A percentile compares a stretch with the other conserved stretches of the same genome.
Conservation (phyloP, 2,797 vertebrate species). For the Acanthurus tractus region DNA sequence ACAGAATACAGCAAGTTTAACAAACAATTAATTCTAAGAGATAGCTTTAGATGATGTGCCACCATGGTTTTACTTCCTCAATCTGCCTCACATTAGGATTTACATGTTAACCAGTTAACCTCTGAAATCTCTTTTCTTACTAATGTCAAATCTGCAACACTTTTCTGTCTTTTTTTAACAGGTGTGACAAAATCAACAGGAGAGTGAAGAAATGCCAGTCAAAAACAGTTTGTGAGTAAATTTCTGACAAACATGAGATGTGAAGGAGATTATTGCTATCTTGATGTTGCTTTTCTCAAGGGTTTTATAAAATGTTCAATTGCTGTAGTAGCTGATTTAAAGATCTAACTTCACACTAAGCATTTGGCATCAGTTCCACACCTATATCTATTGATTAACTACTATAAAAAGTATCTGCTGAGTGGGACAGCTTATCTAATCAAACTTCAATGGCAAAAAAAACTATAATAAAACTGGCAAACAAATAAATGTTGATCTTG, state of each 20-base stretch:
- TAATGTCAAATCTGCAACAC: too few relatives aligned
- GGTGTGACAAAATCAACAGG: not conserved
- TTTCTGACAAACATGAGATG: not conserved
- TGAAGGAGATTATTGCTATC: too few relatives aligned
- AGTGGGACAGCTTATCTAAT: not conserved
- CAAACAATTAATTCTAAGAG: not conserved
- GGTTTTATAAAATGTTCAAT: too few relatives aligned
- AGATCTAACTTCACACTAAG: not conserved
- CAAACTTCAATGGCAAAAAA: not conserved
- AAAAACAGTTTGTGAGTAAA: not conserved
- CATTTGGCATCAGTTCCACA: not conserved
- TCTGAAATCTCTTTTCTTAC: too few relatives aligned
- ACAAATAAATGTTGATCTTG: not conserved
- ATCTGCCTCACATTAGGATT: too few relatives aligned
- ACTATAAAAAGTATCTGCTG: not conserved
- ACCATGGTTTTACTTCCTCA: too few relatives aligned
- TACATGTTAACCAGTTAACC: too few relatives aligned
- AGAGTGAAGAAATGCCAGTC: too few relatives aligned
- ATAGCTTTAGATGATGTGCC: too few relatives aligned
- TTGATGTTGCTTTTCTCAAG: not conserved
- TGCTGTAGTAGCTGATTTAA: not conserved
- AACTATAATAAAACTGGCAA: too few relatives aligned
- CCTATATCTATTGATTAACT: not conserved
- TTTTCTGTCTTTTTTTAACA: too few relatives aligned
- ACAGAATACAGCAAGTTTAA: constrained; percentile 38